These are phyloP conservation scores for Phyllotreta striolata DNA, from an alignment of 2,888 invertebrate species.

Conservation along the genomic window DNA sequence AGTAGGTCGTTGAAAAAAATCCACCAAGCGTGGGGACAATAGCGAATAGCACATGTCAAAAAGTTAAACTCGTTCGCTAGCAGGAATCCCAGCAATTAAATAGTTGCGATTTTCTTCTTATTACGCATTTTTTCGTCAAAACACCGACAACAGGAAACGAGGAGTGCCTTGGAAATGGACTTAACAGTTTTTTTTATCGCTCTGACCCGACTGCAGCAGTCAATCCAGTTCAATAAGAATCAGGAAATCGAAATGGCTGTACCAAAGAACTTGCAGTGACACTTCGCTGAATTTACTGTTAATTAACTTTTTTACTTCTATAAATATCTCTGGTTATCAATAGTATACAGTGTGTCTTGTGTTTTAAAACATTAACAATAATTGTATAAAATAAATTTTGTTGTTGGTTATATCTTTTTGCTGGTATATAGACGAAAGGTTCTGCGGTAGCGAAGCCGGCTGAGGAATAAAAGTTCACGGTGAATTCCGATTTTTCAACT, in stretches of 20 bases:
- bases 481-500: constrained; percentile 35
- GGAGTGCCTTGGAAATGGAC: constrained; percentile 37
- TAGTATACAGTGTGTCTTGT: too few species aligned
- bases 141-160: constrained; percentile 40
- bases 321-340: too few species aligned
- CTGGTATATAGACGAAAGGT: constrained; percentile 4
- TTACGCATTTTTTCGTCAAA: constrained; percentile 17
- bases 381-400: too few species aligned
- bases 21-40: too few species aligned
- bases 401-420: too few species aligned
- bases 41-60: too few species aligned
- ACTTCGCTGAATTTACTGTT: constrained; percentile 15
- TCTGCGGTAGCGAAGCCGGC: constrained; percentile 14
- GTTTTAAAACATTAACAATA: too few species aligned
- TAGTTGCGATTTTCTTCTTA: too few species aligned
- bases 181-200: constrained; percentile 35
- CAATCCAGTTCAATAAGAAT: constrained; percentile 40
- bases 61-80: too few species aligned
- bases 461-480: constrained; percentile 30
- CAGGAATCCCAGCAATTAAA: too few species aligned
- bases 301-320: too few species aligned
- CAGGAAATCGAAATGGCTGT: constrained; percentile 30
- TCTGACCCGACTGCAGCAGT: constrained; percentile 38
- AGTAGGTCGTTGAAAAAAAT: too few species aligned
- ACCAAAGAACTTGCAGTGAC: constrained; percentile 14